Evolutionary conservation across 2,888 invertebrate species (phyloP).

Genomic region (Drosophila recens): DNA sequence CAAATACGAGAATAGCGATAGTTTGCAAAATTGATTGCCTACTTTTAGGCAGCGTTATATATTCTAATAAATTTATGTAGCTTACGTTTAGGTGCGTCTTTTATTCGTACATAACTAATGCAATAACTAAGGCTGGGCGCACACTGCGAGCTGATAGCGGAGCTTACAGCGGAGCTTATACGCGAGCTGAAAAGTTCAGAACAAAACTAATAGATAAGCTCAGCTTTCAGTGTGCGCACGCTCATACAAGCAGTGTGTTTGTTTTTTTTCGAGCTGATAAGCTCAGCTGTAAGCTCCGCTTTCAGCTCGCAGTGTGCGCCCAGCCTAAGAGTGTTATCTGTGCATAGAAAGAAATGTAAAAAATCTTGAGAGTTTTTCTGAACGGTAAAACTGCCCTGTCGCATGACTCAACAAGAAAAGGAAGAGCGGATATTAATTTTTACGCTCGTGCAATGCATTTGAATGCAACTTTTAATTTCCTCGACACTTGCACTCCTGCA

Average conservation of each 20-base stretch:
- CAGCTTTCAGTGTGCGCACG: too few relatives aligned
- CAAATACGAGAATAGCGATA: background rate
- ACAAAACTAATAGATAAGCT: too few relatives aligned
- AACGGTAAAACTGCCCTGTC: slow-evolving; percentile 1
- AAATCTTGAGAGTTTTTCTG: slow-evolving; percentile 6
- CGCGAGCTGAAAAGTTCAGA: too few relatives aligned
- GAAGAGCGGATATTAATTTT: slow-evolving; percentile 73
- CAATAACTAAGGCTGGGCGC: too few relatives aligned
- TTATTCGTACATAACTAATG: background rate
- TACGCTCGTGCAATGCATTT: slow-evolving; percentile 73
- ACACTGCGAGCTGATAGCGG: too few relatives aligned
- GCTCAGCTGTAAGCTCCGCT: too few relatives aligned
- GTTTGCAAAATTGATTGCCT: background rate
- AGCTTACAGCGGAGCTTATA: too few relatives aligned
- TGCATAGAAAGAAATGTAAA: background rate
- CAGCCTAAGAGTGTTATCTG: too few relatives aligned
- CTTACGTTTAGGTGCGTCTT: slow-evolving; percentile 39
- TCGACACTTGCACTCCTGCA: slow-evolving; percentile 27
- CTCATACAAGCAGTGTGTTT: too few relatives aligned
- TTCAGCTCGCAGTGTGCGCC: too few relatives aligned
- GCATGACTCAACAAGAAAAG: slow-evolving; percentile 30
- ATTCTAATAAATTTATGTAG: slow-evolving; percentile 12
- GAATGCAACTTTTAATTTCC: slow-evolving; percentile 73
- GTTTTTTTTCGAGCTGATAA: too few relatives aligned
- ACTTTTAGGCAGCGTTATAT: slow-evolving; percentile 13